A percentile compares a stretch with the other conserved stretches of the same genome.
These are phyloP conservation scores for Poeciliopsis gracilis DNA, from an alignment of 2,797 vertebrate species.

Conservation along the genomic window DNA sequence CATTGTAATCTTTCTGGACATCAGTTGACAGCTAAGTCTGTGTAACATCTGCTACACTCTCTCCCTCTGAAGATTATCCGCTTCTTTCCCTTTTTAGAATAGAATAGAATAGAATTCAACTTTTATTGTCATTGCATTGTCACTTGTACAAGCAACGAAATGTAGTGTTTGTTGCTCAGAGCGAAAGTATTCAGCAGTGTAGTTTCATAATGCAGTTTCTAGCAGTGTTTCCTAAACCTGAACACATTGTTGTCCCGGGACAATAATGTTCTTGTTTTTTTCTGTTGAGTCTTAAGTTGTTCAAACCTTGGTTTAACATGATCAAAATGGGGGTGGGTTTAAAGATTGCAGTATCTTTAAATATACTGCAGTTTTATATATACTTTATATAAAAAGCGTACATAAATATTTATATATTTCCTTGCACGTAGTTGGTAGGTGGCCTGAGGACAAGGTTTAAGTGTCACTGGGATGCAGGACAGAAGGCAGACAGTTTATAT, in stretches of 20 bases:
- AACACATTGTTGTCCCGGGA: background rate
- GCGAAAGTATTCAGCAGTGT: background rate
- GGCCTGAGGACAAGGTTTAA: background rate
- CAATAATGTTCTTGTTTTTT: too few species aligned
- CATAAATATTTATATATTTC: background rate
- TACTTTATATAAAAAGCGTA: too few species aligned
- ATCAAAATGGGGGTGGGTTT: too few species aligned
- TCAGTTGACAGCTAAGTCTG: slow-evolving; percentile 5
- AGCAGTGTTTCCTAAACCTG: background rate
- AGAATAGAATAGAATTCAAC: too few species aligned
- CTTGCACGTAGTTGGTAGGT: background rate
- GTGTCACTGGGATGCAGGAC: background rate
- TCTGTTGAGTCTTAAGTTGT: too few species aligned
- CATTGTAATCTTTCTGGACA: background rate
- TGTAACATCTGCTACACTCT: slow-evolving; percentile 14
- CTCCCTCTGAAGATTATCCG: slow-evolving; percentile 13
- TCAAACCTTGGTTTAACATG: too few species aligned
- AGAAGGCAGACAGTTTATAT: background rate
- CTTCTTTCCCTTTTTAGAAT: background rate
- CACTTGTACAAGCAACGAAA: too few species aligned
- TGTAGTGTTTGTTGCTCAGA: background rate
- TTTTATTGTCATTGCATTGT: too few species aligned
- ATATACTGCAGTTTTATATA: too few species aligned
- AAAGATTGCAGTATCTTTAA: too few species aligned
- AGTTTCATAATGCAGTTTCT: background rate